These are phyloP conservation scores for Mirza zaza DNA, from an alignment of 2,113 vertebrate genomes.

Conservation along the genomic window DNA sequence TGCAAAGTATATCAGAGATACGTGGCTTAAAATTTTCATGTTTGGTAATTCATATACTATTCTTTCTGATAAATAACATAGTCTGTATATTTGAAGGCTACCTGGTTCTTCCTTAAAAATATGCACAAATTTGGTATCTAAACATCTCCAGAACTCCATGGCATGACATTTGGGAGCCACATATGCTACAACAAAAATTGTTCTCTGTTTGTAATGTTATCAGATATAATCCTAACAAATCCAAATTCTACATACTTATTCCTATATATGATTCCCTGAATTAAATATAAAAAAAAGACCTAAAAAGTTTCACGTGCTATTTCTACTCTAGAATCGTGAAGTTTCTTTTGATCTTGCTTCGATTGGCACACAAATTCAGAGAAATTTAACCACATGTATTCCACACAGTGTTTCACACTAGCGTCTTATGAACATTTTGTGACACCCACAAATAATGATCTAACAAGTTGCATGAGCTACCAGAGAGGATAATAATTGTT, in stretches of 20 bases:
- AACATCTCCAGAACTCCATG: neutral
- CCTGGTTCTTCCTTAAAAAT: neutral
- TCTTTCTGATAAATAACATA: neutral
- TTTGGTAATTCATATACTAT: neutral
- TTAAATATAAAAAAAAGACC: neutral
- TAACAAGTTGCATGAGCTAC: neutral
- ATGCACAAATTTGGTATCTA: neutral
- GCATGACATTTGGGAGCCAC: neutral
- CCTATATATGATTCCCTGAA: neutral
- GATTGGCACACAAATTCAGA: neutral
- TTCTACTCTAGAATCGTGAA: neutral
- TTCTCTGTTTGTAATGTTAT: neutral
- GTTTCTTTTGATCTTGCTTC: constrained; percentile 38
- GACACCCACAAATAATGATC: neutral
- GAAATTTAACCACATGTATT: constrained; percentile 60
- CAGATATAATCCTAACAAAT: neutral
- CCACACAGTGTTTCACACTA: constrained; percentile 50
- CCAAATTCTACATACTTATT: neutral
- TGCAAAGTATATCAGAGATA: neutral
- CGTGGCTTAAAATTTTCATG: neutral
- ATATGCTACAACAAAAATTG: neutral
- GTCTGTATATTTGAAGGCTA: neutral
- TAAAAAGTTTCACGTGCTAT: neutral
- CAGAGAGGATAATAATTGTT: constrained; percentile 42
- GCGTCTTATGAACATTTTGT: constrained; percentile 50